A percentile compares a stretch with the other conserved stretches of the same genome.
These are phyloP conservation scores for Biston stratarius DNA, from an alignment of 2,888 invertebrate species.

Conservation along the genomic window DNA sequence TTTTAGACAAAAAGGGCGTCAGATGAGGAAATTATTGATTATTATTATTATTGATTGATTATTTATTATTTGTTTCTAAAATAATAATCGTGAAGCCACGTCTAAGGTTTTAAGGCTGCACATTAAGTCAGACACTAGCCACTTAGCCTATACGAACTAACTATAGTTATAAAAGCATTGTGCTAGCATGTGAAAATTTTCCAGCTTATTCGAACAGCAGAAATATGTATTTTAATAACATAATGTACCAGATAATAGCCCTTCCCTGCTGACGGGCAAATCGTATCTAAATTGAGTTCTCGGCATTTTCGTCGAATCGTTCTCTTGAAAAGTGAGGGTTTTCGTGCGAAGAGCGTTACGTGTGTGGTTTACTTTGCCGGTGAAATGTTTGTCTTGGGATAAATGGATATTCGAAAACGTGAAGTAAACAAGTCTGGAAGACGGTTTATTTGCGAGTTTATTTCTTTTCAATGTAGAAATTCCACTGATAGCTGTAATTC, in stretches of 20 bases:
- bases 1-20: too few species aligned
- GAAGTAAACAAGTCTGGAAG: slow-evolving; percentile 5
- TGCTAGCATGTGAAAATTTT: neutral
- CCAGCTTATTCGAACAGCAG: slow-evolving; percentile 1
- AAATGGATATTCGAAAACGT: slow-evolving; percentile 21
- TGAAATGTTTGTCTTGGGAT: slow-evolving; percentile 24
- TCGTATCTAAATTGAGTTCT: slow-evolving; percentile 40
- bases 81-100: too few species aligned
- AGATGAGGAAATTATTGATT: too few species aligned
- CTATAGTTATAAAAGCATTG: neutral
- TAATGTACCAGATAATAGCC: slow-evolving; percentile 23
- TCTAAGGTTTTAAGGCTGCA: too few species aligned
- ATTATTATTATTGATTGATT: too few species aligned
- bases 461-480: neutral
- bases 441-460: slow-evolving; percentile 4
- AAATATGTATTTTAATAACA: slow-evolving; percentile 27
- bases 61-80: too few species aligned
- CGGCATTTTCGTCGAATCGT: slow-evolving; percentile 33
- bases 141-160: too few species aligned
- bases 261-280: slow-evolving; percentile 26
- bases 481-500: neutral
- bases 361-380: slow-evolving; percentile 16
- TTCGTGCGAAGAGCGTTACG: slow-evolving; percentile 29
- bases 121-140: too few species aligned
- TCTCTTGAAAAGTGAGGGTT: slow-evolving; percentile 35